Percentiles rank a stretch among this genome's conserved stretches.
These are phyloP conservation scores for Serilophus lunatus DNA, from an alignment of 2,113 vertebrate genomes.

Conservation along the genomic window DNA sequence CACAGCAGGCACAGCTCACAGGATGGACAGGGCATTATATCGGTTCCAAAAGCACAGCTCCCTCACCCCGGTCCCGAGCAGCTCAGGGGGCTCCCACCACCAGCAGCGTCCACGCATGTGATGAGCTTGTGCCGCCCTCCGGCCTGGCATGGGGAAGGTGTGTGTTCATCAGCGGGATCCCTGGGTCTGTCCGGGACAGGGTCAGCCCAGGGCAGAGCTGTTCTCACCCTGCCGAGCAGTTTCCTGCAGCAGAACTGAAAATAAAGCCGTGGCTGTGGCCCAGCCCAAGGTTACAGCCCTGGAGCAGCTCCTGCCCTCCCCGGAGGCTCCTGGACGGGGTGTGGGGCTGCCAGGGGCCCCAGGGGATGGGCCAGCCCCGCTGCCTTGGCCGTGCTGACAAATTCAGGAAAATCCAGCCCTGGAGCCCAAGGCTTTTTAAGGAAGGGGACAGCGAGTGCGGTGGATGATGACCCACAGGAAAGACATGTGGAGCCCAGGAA, in stretches of 20 bases:
- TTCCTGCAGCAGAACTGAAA: neutral
- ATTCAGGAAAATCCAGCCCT: neutral
- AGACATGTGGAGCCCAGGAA: neutral
- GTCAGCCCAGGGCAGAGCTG: neutral
- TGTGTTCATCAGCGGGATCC: fast-evolving
- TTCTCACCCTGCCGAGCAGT: neutral
- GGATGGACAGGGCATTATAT: neutral
- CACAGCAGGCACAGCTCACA: fast-evolving
- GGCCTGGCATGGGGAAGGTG: neutral
- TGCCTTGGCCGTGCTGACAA: fast-evolving
- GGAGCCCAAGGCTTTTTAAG: slow-evolving; percentile 33
- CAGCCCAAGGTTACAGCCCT: neutral
- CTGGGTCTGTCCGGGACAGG: fast-evolving
- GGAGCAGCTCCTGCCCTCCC: neutral
- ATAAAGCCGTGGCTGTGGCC: fast-evolving
- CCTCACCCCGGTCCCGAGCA: fast-evolving
- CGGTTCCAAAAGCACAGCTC: too few relatives aligned
- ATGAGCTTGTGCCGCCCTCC: neutral
- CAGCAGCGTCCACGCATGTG: fast-evolving
- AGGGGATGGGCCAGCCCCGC: neutral
- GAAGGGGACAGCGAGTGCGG: neutral
- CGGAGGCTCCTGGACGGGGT: neutral
- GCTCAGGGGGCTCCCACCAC: fast-evolving
- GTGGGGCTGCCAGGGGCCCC: neutral
- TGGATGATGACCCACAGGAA: neutral